Evolutionary conservation across 2,113 vertebrate genomes (phyloP), one percentile per base, ranked within the genome.

Genomic region (Leptobrachium leishanense): DNA sequence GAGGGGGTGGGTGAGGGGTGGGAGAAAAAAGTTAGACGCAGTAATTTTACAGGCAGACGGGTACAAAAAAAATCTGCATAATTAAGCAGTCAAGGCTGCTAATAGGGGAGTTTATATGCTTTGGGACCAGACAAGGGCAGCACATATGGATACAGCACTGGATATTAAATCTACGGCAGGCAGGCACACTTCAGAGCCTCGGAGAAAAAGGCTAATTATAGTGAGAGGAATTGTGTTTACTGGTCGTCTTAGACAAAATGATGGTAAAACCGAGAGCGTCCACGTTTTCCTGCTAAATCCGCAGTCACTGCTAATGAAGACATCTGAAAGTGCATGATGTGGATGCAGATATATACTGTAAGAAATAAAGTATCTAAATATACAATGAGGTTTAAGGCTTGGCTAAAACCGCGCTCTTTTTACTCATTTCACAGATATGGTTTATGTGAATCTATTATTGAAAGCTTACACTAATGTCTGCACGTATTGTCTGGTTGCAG

Each of bases 31-130:
- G 92, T 92, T 93, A 93, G 92, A 91, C 91, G 92, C 89, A 91
- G 92, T 93, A 91, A 93, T 94, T 94, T 93, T 94, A 94, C 91
- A 94, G 92, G 91, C 92, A 94, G 91, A 91, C 93, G 90, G 93
- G 90, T 91, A 93, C 92, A 90, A 93, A 92, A 92, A 92, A 93
- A 94, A 94, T 94, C 92, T 94, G 93, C 92, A 95, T 94, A 94
- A 94, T 95, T 94, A 94, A 94, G 93, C 92, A 93, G 92, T 93
- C 93, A 93, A 92, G 92, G 89, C 91, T 93, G 92, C 93, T 94
- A 94, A 94, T 93, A 93, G 93, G 94, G 93, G 92, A 93, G 93
- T 94, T 94, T 94, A 93, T 93, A 93, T 94, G 93, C 91, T 92
- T 86, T 91, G 92, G 92, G 94, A 93, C 93, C 91, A 93, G 90